Base-by-base conservation (phyloP, 2,888 invertebrate species). In the Galeruca laticollis region DNA sequence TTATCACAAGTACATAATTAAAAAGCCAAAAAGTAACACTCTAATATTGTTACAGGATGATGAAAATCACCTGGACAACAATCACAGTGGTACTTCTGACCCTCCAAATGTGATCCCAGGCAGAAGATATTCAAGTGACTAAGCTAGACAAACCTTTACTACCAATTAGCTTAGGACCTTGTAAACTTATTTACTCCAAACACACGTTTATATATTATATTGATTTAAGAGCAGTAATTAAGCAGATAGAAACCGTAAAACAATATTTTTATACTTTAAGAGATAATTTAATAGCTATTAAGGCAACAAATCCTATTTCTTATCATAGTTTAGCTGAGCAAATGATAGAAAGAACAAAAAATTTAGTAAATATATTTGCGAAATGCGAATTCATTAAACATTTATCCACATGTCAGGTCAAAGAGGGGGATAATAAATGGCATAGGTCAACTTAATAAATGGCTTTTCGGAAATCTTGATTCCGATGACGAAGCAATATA, bases 161-260 rank as follows among this genome's bases (percentile, higher is more conserved):
- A 5, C 26, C 52, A 10, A 26, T 52, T 11, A 26, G 20, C 2
- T 26, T 26, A 52, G 52, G 26, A 21, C 11, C 20, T 2, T 21
- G 26, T 52, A 52, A 21, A 52, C 0, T 52, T 21, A 13, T 59
- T 11, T 35, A 59, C 11, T 33, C 40, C 31, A 60, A 56, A 40
- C 70, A 72, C 52, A 72, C 67, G 37, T 72, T 72, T 54, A 54
- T 72, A 35, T 68, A 72, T 68, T 71, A 62, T 49, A 18, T 71
- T 62, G 70, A 72, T 57, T 60, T 70, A 52, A 43, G 33, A 11
- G 63, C 60, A 31, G 49, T 72, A 64, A 60, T n/a, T n/a, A n/a
- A n/a, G n/a, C n/a, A n/a, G n/a, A n/a, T 26, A 26, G 26, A 26
- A 26, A 26, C 0, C 2, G 26, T 26, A 26, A 26, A 5, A 59